Base-by-base conservation (phyloP, 2,797 vertebrate species). In the Alectoris magna region DNA sequence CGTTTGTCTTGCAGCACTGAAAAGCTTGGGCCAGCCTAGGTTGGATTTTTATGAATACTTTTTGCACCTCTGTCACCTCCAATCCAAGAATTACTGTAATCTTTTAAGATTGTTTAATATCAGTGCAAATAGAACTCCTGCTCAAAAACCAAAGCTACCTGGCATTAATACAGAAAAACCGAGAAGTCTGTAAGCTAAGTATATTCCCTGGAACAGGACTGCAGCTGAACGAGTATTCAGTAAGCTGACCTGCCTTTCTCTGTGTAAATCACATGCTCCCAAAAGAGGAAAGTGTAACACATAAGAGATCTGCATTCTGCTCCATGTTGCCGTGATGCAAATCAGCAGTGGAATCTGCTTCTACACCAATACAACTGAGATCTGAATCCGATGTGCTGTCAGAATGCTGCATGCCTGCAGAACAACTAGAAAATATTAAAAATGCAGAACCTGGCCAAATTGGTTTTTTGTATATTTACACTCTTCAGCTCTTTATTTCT, bases 51-150 rank as follows among this genome's bases (percentile, higher is more conserved):
- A 81, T 60, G 89, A 93, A 70, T 74, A 46, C 67, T 90, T 95
- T 92, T 88, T 87, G 58, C 88, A 93, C 91, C 82, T 90, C 84
- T 73, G 89, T 73, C 94, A 94, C 76, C 64, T 92, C 70, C 39
- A 84, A 95, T 76, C 63, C 63, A 89, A 84, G 56, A 91, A 72
- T 88, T 82, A 82, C 56, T 81, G 29, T 82, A 84, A 90, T 90
- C 70, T 84, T 92, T 91, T 90, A 89, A 89, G 87, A 69, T 75
- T 83, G 84, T 76, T 90, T 90, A 71, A 84, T 93, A 44, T 72
- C 88, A 90, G 36, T 78, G 60, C 71, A 93, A 82, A 48, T 34
- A 90, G 71, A 92, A 60, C 60, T 87, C 56, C 80, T 93, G 48
- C 73, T 86, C 67, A 84, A 77, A 86, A 80, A 94, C 90, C 77